A percentile compares a stretch with the other conserved stretches of the same genome.
Conservation (phyloP, 2,113 vertebrate genomes). For the Tiliqua scincoides region DNA sequence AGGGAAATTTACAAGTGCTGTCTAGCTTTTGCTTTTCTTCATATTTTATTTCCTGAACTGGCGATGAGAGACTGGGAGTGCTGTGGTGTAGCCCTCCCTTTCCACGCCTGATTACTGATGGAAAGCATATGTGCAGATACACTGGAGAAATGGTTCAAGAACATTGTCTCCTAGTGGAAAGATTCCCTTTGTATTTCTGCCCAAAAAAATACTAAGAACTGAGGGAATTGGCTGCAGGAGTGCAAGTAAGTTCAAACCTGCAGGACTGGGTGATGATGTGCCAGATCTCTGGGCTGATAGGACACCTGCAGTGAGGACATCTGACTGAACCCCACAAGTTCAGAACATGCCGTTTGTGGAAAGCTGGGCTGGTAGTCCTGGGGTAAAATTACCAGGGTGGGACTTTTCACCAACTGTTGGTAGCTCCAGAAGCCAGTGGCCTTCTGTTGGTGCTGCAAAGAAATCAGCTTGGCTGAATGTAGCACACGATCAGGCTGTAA, state of each 20-base stretch:
- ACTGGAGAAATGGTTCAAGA: conserved; percentile 42
- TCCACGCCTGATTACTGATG: conserved; percentile 30
- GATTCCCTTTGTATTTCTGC: conserved; percentile 1
- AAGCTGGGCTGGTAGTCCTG: too few species aligned
- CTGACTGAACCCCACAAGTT: background rate
- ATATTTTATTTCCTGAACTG: background rate
- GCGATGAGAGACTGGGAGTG: conserved; percentile 9
- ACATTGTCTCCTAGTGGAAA: conserved; percentile 56
- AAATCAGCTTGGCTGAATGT: too few species aligned
- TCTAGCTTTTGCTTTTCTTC: fast-evolving
- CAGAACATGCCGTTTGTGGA: too few species aligned
- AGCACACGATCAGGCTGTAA: too few species aligned
- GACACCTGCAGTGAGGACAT: background rate
- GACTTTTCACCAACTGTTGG: too few species aligned
- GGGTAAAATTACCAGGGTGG: too few species aligned
- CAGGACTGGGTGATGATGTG: background rate
- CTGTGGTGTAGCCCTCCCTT: conserved; percentile 5
- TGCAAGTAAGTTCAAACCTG: background rate
- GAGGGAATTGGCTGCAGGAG: background rate
- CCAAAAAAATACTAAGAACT: conserved; percentile 47
- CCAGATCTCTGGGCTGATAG: background rate
- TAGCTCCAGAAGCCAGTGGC: too few species aligned
- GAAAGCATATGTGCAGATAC: conserved; percentile 47
- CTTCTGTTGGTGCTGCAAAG: too few species aligned
- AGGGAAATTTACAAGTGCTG: background rate